Evolutionary conservation across 92 coral and sea anemone genomes (phyloP).

Genomic region (Epizoanthus stellaris): DNA sequence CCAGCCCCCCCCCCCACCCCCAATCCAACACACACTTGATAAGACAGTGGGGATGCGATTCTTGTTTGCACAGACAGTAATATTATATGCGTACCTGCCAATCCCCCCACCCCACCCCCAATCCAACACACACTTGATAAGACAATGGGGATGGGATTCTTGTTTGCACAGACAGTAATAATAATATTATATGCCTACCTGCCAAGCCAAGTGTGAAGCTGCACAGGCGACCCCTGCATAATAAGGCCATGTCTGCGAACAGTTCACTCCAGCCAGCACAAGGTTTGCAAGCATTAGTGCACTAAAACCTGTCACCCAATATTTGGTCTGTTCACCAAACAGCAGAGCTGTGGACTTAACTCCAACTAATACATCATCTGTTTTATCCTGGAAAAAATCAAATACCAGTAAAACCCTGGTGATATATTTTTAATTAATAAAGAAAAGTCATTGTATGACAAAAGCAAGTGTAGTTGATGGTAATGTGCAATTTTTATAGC

Average conservation of each 20-base stretch:
- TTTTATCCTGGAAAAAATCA: constrained; percentile 73
- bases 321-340: constrained; percentile 86
- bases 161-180: no score
- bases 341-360: constrained; percentile 94
- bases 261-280: constrained; percentile 78
- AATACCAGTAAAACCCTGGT: neutral
- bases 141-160: no score
- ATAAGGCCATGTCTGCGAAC: constrained; percentile 93
- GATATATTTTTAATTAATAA: neutral
- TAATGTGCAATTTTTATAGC: no score
- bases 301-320: constrained; percentile 80
- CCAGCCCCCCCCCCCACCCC: no score
- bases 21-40: neutral
- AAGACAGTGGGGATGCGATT: no score
- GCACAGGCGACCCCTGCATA: constrained; percentile 72
- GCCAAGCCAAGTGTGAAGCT: constrained; percentile 93
- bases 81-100: no score
- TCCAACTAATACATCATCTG: constrained; percentile 85
- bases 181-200: constrained; percentile 54
- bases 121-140: neutral
- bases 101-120: neutral
- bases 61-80: no score
- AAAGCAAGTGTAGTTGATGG: no score
- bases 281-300: constrained; percentile 77
- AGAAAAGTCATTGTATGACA: neutral